Conservation (phyloP, 2,888 invertebrate species). For the Drosophila gaucha region DNA sequence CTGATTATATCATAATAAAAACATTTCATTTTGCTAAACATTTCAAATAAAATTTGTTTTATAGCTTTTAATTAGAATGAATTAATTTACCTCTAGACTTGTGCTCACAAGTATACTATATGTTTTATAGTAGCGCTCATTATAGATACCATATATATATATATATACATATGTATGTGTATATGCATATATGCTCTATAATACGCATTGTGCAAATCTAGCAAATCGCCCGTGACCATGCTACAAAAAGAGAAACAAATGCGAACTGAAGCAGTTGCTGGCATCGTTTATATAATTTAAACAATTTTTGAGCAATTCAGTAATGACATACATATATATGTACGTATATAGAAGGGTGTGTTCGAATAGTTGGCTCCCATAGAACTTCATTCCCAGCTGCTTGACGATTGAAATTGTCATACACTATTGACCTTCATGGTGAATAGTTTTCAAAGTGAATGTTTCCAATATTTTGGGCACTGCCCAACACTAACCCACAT, state of each 20-base stretch:
- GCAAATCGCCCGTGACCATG: slow-evolving; percentile 71
- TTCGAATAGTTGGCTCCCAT: slow-evolving; percentile 36
- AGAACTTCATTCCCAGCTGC: slow-evolving; percentile 52
- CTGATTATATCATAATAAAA: slow-evolving; percentile 9
- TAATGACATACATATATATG: neutral
- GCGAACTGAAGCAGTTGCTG: slow-evolving; percentile 26
- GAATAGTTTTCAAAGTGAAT: slow-evolving; percentile 61
- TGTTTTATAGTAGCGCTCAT: neutral
- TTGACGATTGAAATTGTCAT: slow-evolving; percentile 38
- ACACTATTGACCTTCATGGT: slow-evolving; percentile 74
- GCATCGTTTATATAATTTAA: slow-evolving; percentile 47
- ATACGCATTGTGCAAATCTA: slow-evolving; percentile 33
- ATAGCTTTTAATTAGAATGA: neutral
- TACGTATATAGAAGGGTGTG: slow-evolving; percentile 32
- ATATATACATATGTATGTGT: neutral
- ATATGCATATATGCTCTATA: slow-evolving; percentile 2
- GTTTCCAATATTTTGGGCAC: slow-evolving; percentile 48
- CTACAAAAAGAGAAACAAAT: slow-evolving; percentile 47
- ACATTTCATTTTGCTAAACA: neutral
- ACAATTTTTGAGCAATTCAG: slow-evolving; percentile 40
- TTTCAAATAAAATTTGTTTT: neutral
- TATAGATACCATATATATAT: neutral
- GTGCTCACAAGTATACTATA: neutral
- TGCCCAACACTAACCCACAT: slow-evolving; percentile 32
- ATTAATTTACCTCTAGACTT: neutral